Percentiles rank a stretch among this genome's conserved stretches.
Conservation (phyloP, 2,113 vertebrate species). For the Eptesicus fuscus region DNA sequence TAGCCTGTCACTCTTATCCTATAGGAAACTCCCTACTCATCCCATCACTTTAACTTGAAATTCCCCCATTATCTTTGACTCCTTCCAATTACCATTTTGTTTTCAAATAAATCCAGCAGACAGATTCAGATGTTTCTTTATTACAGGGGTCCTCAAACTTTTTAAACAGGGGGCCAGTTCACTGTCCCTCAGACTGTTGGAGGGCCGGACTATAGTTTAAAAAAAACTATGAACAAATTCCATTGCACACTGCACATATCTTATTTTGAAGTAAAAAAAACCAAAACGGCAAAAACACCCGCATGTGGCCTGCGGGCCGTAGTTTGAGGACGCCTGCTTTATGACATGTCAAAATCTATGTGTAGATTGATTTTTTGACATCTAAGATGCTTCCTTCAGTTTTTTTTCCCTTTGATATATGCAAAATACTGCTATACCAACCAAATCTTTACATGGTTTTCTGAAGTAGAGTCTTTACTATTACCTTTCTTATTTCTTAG, state of each 20-base stretch:
- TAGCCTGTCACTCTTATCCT: neutral
- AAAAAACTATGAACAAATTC: too few species aligned
- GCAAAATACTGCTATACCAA: neutral
- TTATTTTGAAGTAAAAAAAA: too few species aligned
- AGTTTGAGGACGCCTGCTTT: too few species aligned
- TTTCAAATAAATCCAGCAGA: neutral
- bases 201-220: too few species aligned
- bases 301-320: too few species aligned
- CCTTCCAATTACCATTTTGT: neutral
- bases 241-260: too few species aligned
- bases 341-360: neutral
- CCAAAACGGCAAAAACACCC: too few species aligned
- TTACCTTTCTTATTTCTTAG: neutral
- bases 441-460: neutral
- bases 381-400: neutral
- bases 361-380: neutral
- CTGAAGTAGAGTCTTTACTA: neutral
- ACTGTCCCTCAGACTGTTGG: too few species aligned
- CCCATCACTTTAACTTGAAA: neutral
- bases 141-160: too few species aligned
- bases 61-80: conserved; percentile 18
- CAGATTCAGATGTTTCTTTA: neutral
- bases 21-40: neutral
- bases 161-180: too few species aligned
- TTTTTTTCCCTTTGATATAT: neutral